Conservation (phyloP, 2,113 vertebrate genomes). For the Hymenochirus boettgeri region DNA sequence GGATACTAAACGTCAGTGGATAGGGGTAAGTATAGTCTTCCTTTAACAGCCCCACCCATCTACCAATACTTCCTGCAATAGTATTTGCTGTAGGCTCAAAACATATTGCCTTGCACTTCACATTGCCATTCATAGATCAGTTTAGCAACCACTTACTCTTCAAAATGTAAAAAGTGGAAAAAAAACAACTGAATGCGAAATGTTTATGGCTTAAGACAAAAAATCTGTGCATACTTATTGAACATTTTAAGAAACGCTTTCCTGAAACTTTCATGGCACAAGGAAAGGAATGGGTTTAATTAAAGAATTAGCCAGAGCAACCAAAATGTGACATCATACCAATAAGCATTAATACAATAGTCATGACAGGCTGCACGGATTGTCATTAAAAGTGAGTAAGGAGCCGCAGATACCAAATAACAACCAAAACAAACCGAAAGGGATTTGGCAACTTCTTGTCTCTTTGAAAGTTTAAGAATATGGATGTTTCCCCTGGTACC, state of each 20-base stretch:
- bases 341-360: conserved; percentile 48
- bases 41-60: no score
- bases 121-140: no score
- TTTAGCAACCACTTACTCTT: no score
- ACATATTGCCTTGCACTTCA: no score
- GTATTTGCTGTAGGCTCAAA: no score
- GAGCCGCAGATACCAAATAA: conserved; percentile 78
- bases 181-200: no score
- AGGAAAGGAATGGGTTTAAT: conserved; percentile 76
- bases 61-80: no score
- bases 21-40: no score
- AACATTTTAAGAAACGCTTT: conserved; percentile 24
- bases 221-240: conserved; percentile 1
- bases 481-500: background rate
- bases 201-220: background rate
- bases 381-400: conserved; percentile 74
- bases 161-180: no score
- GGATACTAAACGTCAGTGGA: no score
- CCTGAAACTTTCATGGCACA: conserved; percentile 67
- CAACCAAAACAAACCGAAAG: conserved; percentile 70
- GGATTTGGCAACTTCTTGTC: conserved; percentile 73
- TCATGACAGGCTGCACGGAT: conserved; percentile 60
- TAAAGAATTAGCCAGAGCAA: conserved; percentile 82
- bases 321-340: conserved; percentile 78
- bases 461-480: conserved; percentile 48